Evolutionary conservation across 64 coral and sea anemone genomes (phyloP).

Genomic region (Pachyseris speciosa): DNA sequence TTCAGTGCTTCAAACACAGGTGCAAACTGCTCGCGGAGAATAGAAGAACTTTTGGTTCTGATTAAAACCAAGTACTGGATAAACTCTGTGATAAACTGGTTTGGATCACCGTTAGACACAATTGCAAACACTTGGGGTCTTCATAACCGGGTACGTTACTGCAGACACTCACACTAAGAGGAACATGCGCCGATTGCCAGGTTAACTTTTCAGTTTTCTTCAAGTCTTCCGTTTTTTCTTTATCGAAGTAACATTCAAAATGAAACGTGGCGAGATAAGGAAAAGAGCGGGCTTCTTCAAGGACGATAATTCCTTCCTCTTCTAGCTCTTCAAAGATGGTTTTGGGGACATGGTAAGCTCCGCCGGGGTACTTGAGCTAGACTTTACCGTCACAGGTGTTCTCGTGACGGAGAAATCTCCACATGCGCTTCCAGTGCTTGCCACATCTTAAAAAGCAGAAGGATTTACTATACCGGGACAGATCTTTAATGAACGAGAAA

Average conservation of each 20-base stretch:
- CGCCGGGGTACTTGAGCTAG: constrained; percentile 13
- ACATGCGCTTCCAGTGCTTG: constrained; percentile 55
- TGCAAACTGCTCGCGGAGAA: constrained; percentile 59
- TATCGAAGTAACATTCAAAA: background rate
- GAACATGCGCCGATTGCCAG: constrained; percentile 5
- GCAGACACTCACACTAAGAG: constrained; percentile 8
- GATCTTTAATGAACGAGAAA: constrained; percentile 60
- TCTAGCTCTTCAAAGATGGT: constrained; percentile 50
- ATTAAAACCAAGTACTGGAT: no score
- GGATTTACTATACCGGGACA: constrained; percentile 54
- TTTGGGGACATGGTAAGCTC: background rate
- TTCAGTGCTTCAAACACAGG: constrained; percentile 39
- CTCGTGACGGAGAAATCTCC: background rate
- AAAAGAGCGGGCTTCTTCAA: constrained; percentile 1
- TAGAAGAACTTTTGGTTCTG: no score
- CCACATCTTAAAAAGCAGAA: constrained; percentile 51
- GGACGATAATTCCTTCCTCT: constrained; percentile 17
- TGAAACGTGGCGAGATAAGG: constrained; percentile 1
- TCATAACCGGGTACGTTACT: background rate
- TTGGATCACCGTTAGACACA: background rate
- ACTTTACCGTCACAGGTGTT: constrained; percentile 31
- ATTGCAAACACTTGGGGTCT: background rate
- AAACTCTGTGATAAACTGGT: constrained; percentile 29
- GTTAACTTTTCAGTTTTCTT: background rate
- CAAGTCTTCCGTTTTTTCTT: background rate